Base-by-base conservation (phyloP, 2,888 invertebrate genomes). In the Conistra vaccinii region DNA sequence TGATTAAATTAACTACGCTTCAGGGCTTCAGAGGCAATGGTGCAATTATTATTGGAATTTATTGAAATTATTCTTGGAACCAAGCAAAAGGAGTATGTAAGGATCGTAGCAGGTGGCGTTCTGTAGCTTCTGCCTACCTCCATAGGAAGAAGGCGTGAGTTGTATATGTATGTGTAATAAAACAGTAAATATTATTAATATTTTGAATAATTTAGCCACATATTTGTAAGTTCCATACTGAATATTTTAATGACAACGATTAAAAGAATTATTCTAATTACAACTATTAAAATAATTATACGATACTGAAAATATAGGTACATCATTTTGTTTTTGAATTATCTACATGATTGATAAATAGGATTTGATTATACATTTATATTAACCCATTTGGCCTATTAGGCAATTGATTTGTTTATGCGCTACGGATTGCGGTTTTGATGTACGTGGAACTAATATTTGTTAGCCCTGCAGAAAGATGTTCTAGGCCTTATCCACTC, bases 1-100 rank as follows among this genome's bases (percentile, higher is more conserved):
- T 82, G 63, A 83, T 82, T 82, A 83, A 80, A 80, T 84, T 82
- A 72, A 75, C 39, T 65, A 69, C 53, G n/a, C 70, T 57, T 60
- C 20, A 29, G 84, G 75, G 71, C 9, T 61, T 60, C 12, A 53
- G 42, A 20, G 58, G 20, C 35, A 6, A 10, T 3, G n/a, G 14
- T 39, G 39, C 26, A 60, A 39, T 70, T 73, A 55, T 78, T 26
- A 51, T 29, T 42, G 39, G 32, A 58, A 81, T 29, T 53, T 12
- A 57, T 60, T 29, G 23, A 42, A 32, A 66, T 32, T 53, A 35
- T 58, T 63, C 63, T 68, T n/a, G 42, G 29, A 17, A 55, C 26
- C 1, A 55, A 55, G 26, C 1, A 26, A 55, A 26, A 26, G 14
- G n/a, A 4, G 12, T 48, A 2, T 20, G 48, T 48, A 48, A 48